Evolutionary conservation across 1,140 invertebrate species (phyloP).

Genomic region (Anastrepha ludens): DNA sequence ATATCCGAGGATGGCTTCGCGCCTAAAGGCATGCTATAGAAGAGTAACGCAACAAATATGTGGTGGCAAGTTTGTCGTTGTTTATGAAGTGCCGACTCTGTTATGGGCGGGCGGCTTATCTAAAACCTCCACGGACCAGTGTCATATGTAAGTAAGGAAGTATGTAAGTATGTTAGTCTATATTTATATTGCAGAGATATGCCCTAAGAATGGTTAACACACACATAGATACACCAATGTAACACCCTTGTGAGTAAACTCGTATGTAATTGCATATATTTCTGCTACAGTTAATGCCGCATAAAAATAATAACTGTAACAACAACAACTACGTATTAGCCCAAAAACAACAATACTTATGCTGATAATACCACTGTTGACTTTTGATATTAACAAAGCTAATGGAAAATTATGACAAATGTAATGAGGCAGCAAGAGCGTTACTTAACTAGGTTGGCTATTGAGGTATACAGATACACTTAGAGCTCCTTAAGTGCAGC

Average conservation of each 20-base stretch:
- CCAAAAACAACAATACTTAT: constrained; percentile 24
- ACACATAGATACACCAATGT: not conserved
- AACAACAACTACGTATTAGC: constrained; percentile 11
- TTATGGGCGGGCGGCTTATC: constrained; percentile 15
- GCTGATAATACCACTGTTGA: constrained; percentile 48
- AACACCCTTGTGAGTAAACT: too few relatives aligned
- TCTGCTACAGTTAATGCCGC: not conserved
- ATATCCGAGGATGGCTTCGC: not conserved
- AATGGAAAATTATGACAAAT: constrained; percentile 52
- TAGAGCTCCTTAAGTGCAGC: constrained; percentile 10
- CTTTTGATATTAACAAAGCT: constrained; percentile 44
- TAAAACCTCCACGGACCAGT: constrained; percentile 26
- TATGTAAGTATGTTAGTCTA: not conserved
- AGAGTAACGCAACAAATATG: not conserved
- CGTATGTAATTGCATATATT: not conserved
- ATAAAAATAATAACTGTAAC: constrained; percentile 48
- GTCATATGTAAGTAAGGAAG: not conserved
- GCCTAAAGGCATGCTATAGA: constrained; percentile 41
- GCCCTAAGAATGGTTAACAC: not conserved
- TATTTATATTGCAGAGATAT: too few relatives aligned
- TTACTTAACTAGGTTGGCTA: not conserved
- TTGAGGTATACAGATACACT: not conserved
- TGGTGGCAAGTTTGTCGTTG: not conserved
- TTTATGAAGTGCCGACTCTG: constrained; percentile 8
- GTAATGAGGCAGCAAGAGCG: constrained; percentile 7